These are phyloP conservation scores for Palythoa heliodiscus DNA, from an alignment of 92 coral and sea anemone species.

Conservation along the genomic window DNA sequence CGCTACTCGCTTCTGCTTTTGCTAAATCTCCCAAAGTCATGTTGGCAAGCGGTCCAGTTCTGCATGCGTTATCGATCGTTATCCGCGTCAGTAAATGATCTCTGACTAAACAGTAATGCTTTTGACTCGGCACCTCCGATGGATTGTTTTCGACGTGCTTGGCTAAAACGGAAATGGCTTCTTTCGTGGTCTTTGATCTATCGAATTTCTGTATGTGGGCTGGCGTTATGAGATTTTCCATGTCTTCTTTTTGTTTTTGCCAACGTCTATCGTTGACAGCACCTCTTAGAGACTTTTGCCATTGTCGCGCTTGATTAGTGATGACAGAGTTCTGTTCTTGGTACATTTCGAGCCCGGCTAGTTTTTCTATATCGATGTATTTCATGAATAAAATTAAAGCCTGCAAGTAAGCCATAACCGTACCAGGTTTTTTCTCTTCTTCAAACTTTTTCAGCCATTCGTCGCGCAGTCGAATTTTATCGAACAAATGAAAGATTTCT, in stretches of 20 bases:
- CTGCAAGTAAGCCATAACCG: not conserved
- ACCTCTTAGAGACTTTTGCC: not conserved
- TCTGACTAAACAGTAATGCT: constrained; percentile 43
- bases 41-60: constrained; percentile 51
- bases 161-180: constrained; percentile 45
- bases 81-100: constrained; percentile 48
- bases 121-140: constrained; percentile 9
- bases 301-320: constrained; percentile 5
- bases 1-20: constrained; percentile 45
- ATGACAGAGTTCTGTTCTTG: no score
- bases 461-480: not conserved
- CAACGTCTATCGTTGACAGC: constrained; percentile 18
- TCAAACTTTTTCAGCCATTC: not conserved
- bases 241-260: constrained; percentile 53
- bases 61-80: constrained; percentile 47
- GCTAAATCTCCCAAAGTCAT: constrained; percentile 60
- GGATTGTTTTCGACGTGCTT: constrained; percentile 20
- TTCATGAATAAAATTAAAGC: no score
- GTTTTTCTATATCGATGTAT: not conserved
- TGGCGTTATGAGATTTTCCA: constrained; percentile 46
- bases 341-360: no score
- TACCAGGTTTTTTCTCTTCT: not conserved
- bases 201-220: constrained; percentile 44
- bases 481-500: not conserved
- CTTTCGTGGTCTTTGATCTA: constrained; percentile 26